phyloP scores from a whole-genome alignment of 2,888 invertebrate species.

The Melieria picta region DNA sequence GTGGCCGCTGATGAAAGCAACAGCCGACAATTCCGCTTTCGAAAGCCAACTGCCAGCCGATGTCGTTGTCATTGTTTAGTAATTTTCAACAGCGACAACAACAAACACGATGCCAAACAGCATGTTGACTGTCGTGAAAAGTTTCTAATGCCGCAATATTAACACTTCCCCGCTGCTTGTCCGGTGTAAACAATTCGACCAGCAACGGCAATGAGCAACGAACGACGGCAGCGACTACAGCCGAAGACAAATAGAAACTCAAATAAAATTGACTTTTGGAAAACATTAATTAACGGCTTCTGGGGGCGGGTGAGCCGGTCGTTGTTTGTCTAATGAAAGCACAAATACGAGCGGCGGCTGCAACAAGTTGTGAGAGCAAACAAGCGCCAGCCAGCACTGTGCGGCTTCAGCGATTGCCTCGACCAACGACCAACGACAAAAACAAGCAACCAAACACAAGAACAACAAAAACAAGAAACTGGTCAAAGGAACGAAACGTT shows the following conservation, averaged over 20 bases:
- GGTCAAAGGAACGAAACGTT: not conserved
- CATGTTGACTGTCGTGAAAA: constrained; percentile 5
- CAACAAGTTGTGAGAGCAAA: constrained; percentile 25
- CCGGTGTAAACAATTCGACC: constrained; percentile 16
- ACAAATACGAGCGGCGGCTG: not conserved
- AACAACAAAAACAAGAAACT: not conserved
- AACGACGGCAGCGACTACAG: not conserved
- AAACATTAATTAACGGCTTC: constrained; percentile 29
- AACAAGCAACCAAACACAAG: constrained; percentile 23
- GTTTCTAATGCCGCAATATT: constrained; percentile 17
- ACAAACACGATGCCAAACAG: no score
- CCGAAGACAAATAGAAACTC: constrained; percentile 6
- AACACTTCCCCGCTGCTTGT: constrained; percentile 12
- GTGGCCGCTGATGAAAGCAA: no score
- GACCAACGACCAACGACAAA: not conserved
- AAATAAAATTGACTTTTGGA: constrained; percentile 26
- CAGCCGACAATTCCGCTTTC: no score
- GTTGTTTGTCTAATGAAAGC: constrained; percentile 12
- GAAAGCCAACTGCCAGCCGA: no score
- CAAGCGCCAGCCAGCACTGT: constrained; percentile 1
- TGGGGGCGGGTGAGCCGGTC: constrained; percentile 4
- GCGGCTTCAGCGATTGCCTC: constrained; percentile 1
- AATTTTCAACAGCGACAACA: no score
- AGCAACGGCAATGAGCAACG: constrained; percentile 6
- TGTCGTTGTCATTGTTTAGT: no score